Evolutionary conservation across 92 coral and sea anemone species (phyloP).

Genomic region (Porites cylindrica): DNA sequence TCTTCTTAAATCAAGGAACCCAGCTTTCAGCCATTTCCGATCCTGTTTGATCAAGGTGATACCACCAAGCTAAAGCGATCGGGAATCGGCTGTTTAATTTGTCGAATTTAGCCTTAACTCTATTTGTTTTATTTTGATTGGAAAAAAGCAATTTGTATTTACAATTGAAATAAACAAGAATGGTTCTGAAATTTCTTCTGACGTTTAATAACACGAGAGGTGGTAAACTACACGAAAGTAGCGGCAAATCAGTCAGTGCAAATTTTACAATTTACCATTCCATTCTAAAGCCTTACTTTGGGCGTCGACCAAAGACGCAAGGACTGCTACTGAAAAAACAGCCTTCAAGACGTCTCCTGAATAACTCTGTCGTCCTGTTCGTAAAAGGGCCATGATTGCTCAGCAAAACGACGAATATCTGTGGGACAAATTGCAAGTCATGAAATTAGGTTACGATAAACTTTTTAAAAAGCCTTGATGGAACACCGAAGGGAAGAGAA

Average conservation of each 20-base stretch:
- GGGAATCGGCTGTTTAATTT: no score
- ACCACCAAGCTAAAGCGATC: no score
- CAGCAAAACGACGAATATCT: not conserved
- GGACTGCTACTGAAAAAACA: not conserved
- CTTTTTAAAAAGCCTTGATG: not conserved
- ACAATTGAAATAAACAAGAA: not conserved
- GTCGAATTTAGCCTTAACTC: not conserved
- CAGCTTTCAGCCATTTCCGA: no score
- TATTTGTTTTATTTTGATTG: not conserved
- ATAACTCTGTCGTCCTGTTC: slow-evolving; percentile 34
- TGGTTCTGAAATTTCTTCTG: not conserved
- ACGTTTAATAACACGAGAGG: not conserved
- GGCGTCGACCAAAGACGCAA: not conserved
- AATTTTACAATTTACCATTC: not conserved
- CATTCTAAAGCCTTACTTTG: slow-evolving; percentile 17
- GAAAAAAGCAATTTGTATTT: slow-evolving; percentile 19
- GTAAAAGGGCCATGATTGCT: slow-evolving; percentile 16
- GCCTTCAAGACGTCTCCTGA: not conserved
- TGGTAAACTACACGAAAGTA: not conserved
- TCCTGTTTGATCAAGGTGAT: no score
- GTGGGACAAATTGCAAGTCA: not conserved
- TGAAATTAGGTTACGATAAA: not conserved
- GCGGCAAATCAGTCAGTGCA: not conserved
- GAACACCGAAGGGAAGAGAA: not conserved
- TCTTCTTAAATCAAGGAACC: no score